Evolutionary conservation across 2,888 invertebrate species (phyloP).

Genomic region (Hypomecis punctinalis): DNA sequence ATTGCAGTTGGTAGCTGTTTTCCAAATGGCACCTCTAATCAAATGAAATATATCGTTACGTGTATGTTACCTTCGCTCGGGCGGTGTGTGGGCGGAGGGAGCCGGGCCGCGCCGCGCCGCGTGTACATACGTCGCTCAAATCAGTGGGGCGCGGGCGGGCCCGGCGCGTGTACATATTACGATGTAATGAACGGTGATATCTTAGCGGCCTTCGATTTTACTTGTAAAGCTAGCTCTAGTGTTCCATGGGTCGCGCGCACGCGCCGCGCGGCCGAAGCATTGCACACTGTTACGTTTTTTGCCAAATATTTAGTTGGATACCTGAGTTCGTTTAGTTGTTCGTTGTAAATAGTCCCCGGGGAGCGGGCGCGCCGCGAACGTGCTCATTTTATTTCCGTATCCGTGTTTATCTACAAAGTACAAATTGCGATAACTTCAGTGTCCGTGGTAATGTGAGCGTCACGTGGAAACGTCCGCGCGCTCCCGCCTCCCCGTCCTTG

Average conservation of each 20-base stretch:
- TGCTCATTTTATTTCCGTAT: constrained; percentile 52
- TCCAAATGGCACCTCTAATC: no score
- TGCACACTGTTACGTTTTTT: constrained; percentile 68
- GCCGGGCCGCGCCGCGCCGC: constrained; percentile 41
- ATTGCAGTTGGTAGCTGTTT: no score
- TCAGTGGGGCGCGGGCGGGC: constrained; percentile 52
- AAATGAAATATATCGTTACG: background rate
- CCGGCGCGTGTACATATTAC: constrained; percentile 73
- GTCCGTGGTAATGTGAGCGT: constrained; percentile 53
- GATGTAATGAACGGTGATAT: constrained; percentile 83
- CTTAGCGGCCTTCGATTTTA: constrained; percentile 84
- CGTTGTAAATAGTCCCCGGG: constrained; percentile 71
- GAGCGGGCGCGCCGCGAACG: constrained; percentile 59
- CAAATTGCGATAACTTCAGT: constrained; percentile 62
- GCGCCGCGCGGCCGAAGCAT: constrained; percentile 59
- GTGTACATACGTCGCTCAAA: constrained; percentile 70
- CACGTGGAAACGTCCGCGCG: constrained; percentile 47
- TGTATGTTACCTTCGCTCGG: background rate
- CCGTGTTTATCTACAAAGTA: constrained; percentile 58
- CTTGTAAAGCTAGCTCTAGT: constrained; percentile 83
- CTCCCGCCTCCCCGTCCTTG: constrained; percentile 53
- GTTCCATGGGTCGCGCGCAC: constrained; percentile 62
- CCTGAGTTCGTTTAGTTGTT: constrained; percentile 64
- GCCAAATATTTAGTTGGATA: constrained; percentile 78
- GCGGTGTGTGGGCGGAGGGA: background rate